Conservation (phyloP, 1,140 invertebrate species). For the Penaeus japonicus region DNA sequence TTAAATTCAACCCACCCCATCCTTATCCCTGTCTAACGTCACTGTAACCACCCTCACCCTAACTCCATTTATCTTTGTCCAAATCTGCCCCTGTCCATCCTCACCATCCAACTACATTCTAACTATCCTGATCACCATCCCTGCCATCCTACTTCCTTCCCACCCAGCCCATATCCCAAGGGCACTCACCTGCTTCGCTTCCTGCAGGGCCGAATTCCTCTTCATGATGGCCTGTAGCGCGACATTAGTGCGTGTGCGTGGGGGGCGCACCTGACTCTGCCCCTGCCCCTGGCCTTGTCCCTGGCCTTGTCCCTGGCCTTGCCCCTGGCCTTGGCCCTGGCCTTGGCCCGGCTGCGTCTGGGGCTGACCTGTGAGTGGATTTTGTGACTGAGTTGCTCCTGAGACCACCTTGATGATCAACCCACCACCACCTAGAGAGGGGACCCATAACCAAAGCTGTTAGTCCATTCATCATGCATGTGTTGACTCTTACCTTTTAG, state of each 20-base stretch:
- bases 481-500: too few species aligned
- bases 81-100: too few species aligned
- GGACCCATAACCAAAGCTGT: too few species aligned
- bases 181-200: conserved; percentile 53
- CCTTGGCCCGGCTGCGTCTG: not conserved
- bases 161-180: not conserved
- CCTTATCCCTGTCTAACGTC: too few species aligned
- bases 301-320: not conserved
- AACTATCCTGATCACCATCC: too few species aligned
- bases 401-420: conserved; percentile 19
- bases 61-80: too few species aligned
- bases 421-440: not conserved
- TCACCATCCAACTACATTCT: too few species aligned
- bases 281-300: not conserved
- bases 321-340: not conserved
- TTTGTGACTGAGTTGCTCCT: not conserved
- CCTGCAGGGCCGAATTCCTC: conserved; percentile 62
- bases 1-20: too few species aligned
- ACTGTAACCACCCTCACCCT: too few species aligned
- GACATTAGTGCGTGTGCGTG: conserved; percentile 71
- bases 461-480: too few species aligned
- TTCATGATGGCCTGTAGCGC: conserved; percentile 80
- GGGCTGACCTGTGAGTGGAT: conserved; percentile 10
- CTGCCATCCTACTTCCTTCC: too few species aligned
- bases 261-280: conserved; percentile 61